phyloP scores from a whole-genome alignment of 2,113 vertebrate genomes.

The Thalassoma bifasciatum region DNA sequence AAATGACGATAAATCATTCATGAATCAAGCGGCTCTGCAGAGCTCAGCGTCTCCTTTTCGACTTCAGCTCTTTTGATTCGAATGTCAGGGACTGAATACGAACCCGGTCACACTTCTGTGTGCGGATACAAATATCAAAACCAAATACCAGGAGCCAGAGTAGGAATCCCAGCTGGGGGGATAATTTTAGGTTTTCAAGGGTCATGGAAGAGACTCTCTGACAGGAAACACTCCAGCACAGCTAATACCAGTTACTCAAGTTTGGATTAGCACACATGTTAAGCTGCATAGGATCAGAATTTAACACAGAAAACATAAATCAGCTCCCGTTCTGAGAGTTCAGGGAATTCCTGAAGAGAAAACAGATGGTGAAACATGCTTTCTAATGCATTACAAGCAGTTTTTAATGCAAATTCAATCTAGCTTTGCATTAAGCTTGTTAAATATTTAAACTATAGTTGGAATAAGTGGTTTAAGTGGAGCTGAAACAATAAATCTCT shows the following conservation, averaged over 20 bases:
- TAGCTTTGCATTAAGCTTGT: background rate
- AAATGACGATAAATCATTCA: background rate
- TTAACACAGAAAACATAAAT: background rate
- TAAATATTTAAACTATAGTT: background rate
- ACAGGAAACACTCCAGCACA: conserved; percentile 24
- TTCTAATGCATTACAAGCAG: too few relatives aligned
- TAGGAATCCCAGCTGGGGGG: conserved; percentile 41
- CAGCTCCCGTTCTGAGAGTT: too few relatives aligned
- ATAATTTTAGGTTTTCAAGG: conserved; percentile 55
- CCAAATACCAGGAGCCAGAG: conserved; percentile 28
- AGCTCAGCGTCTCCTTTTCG: background rate
- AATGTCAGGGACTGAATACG: conserved; percentile 4
- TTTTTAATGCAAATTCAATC: background rate
- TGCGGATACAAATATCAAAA: conserved; percentile 31
- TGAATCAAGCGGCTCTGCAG: background rate
- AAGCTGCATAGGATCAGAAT: background rate
- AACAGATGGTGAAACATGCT: too few relatives aligned
- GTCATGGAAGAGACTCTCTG: conserved; percentile 16
- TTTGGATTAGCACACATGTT: background rate
- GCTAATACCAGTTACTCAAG: background rate
- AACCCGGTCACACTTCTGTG: background rate
- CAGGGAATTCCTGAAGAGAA: too few relatives aligned
- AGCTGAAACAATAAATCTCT: background rate
- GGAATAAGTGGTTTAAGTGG: background rate
- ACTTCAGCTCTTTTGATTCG: background rate